Base-by-base conservation (phyloP, 2,113 vertebrate genomes). In the Tamias sibiricus region DNA sequence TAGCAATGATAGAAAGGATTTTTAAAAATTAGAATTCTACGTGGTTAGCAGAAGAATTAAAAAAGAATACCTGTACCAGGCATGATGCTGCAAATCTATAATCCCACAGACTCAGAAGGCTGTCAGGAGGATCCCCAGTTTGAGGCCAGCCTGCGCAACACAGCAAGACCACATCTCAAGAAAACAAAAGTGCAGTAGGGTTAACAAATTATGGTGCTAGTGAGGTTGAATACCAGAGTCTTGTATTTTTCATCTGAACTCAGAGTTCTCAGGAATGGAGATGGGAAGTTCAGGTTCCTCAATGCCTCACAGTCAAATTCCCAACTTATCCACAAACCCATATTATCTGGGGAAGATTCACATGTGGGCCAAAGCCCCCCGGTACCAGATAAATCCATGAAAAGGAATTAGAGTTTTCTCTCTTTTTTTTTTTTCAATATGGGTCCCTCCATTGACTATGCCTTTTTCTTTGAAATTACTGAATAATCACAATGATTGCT, bases 11-110 rank as follows among this genome's bases (percentile, higher is more conserved):
- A 32, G 64, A 66, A 66, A 35, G 28, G 64, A 32, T 66, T 66
- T 32, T 87, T 35, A 14, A 83, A 92, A 91, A 84, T 81, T 32
- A 72, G 47, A 52, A 64, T 75, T 88, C 64, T 95, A 49, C 47
- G 44, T 30, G 69, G 42, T 74, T 86, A 95, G 71, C 20, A 40
- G 20, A 92, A 71, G 24, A 35, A 76, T 88, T 97, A 77, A 91
- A 86, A 88, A 47, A 88, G 32, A 82, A 79, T 62, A 68, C 49
- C 57, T 72, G 66, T 90, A 79, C 26, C 22, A 59, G 30, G 89
- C 30, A 9, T 37, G 19, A 32, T 54, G 35, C 13, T n/a, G 35
- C 22, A 19, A 32, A 26, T 35, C 32, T 54, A 10, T 59, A 24
- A 35, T 80, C 47, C 35, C 32, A 8, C 20, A 49, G 22, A 12